These are phyloP conservation scores for Nycticebus coucang DNA, from an alignment of 2,113 vertebrate genomes.

Conservation along the genomic window DNA sequence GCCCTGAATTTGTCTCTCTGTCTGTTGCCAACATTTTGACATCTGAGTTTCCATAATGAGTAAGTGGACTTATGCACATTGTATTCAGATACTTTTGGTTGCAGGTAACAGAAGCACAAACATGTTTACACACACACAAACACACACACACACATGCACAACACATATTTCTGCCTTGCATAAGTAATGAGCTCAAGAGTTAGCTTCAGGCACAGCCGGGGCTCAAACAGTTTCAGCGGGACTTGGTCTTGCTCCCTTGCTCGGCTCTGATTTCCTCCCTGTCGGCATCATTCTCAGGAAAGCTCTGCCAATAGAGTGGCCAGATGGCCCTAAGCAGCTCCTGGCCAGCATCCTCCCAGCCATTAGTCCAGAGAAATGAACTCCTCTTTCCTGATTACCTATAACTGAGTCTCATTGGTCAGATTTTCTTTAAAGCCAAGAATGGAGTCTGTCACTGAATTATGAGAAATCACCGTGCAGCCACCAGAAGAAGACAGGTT, in stretches of 20 bases:
- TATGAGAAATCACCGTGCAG: background rate
- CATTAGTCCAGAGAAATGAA: conserved; percentile 15
- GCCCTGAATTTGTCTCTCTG: background rate
- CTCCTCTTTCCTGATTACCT: background rate
- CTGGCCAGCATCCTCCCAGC: background rate
- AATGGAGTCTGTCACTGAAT: background rate
- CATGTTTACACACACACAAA: background rate
- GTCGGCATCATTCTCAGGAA: background rate
- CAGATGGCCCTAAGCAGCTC: conserved; percentile 30
- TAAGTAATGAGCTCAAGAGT: background rate
- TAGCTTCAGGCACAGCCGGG: background rate
- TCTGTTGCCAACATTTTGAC: background rate
- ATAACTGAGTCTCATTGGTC: background rate
- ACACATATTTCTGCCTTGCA: background rate
- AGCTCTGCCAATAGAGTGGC: background rate
- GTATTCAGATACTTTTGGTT: background rate
- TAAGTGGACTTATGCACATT: background rate
- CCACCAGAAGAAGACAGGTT: background rate
- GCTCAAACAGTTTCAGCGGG: background rate
- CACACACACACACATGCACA: background rate
- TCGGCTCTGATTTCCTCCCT: background rate
- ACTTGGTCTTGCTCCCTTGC: background rate
- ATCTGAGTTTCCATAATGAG: background rate
- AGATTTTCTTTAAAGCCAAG: background rate
- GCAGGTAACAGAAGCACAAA: background rate